phyloP scores from a whole-genome alignment of 2,113 vertebrate species.

The Spilogale gracilis region DNA sequence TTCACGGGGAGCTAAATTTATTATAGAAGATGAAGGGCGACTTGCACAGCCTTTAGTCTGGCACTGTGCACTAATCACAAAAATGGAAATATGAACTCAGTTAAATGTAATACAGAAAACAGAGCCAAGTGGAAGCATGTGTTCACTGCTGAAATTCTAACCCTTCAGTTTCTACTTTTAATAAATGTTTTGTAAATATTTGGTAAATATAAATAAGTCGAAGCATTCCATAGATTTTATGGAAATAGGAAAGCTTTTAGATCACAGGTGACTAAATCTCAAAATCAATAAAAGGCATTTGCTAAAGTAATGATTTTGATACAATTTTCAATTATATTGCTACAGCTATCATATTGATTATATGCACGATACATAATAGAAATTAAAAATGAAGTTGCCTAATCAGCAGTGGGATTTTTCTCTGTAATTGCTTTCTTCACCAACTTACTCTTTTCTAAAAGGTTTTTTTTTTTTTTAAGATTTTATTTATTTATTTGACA shows the following conservation, averaged over 20 bases:
- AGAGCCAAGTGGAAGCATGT: not conserved
- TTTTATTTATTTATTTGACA: too few relatives aligned
- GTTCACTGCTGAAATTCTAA: not conserved
- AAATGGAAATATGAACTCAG: slow-evolving; percentile 30
- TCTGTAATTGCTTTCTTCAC: slow-evolving; percentile 7
- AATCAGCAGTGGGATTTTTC: slow-evolving; percentile 53
- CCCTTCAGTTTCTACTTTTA: not conserved
- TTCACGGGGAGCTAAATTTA: slow-evolving; percentile 32
- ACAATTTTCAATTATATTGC: slow-evolving; percentile 24
- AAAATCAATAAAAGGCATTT: slow-evolving; percentile 28
- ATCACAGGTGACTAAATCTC: not conserved
- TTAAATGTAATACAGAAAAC: slow-evolving; percentile 1
- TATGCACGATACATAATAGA: slow-evolving; percentile 3
- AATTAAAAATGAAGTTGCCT: slow-evolving; percentile 46
- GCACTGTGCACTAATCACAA: not conserved
- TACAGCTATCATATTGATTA: slow-evolving; percentile 37
- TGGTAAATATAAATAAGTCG: not conserved
- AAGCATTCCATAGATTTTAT: not conserved
- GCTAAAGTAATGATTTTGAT: slow-evolving; percentile 9
- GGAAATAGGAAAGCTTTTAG: not conserved
- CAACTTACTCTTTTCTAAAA: not conserved
- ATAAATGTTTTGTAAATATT: not conserved
- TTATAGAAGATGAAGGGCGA: slow-evolving; percentile 61
- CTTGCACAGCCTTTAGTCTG: slow-evolving; percentile 37
- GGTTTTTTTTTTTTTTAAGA: too few relatives aligned